These are phyloP conservation scores for Chloroceryle aenea DNA, from an alignment of 2,113 vertebrate genomes.

Conservation along the genomic window DNA sequence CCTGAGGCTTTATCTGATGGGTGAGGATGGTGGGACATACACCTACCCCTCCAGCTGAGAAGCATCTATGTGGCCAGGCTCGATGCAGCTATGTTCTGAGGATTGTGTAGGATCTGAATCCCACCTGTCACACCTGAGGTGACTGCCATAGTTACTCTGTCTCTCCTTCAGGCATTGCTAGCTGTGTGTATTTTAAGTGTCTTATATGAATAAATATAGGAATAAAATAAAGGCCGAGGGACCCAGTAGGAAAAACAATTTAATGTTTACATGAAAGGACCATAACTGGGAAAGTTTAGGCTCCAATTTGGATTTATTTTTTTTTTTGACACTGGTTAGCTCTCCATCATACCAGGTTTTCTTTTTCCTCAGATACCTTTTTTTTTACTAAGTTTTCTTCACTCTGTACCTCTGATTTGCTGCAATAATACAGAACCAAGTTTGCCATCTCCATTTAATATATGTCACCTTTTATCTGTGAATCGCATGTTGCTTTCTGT, in stretches of 20 bases:
- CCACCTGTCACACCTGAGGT: not conserved
- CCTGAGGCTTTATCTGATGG: not conserved
- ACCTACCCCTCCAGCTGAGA: rapidly evolving
- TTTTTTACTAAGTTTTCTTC: not conserved
- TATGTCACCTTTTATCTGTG: not conserved
- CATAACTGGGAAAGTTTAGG: not conserved
- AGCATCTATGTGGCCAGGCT: not conserved
- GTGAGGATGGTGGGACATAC: no score
- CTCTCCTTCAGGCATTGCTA: not conserved
- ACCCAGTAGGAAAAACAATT: not conserved
- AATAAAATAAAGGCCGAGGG: no score
- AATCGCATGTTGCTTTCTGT: not conserved
- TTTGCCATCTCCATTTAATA: not conserved
- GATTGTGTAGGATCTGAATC: not conserved
- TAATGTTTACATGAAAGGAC: not conserved
- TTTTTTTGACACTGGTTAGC: not conserved
- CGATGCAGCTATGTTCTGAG: not conserved
- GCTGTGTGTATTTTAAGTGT: not conserved
- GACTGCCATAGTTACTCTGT: not conserved
- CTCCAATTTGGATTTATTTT: not conserved
- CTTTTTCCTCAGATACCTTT: not conserved
- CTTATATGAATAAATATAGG: no score
- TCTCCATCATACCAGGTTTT: not conserved
- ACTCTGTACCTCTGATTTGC: not conserved
- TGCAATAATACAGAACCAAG: not conserved